phyloP scores from a whole-genome alignment of 2,113 vertebrate genomes.

The Toxostoma redivivum region DNA sequence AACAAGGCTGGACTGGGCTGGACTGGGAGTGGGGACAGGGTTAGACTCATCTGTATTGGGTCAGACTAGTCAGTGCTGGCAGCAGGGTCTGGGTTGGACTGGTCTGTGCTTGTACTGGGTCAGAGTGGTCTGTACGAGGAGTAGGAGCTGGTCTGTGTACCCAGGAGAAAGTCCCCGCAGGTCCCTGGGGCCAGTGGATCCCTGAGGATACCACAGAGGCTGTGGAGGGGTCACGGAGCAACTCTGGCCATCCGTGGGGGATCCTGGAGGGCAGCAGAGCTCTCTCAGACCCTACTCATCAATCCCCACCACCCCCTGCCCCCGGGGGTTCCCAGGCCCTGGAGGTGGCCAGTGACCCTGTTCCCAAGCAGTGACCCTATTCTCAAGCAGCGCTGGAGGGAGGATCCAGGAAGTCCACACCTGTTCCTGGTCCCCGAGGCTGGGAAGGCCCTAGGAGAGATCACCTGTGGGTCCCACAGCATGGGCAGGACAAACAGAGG shows the following conservation, averaged over 20 bases:
- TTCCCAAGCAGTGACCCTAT: neutral
- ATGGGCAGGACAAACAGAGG: neutral
- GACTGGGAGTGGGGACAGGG: neutral
- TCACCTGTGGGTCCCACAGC: neutral
- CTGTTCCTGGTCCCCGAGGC: neutral
- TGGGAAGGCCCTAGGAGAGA: neutral
- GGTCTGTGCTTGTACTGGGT: too few species aligned
- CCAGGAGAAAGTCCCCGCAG: neutral
- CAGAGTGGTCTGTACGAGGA: too few species aligned
- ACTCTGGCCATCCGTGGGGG: neutral
- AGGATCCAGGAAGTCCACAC: neutral
- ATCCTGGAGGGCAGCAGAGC: neutral
- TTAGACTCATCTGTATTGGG: neutral
- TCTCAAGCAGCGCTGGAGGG: neutral
- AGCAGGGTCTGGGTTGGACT: neutral
- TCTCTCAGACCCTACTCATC: neutral
- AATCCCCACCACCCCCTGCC: neutral
- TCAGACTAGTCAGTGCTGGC: neutral
- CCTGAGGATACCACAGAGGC: neutral
- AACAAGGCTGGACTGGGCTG: too few species aligned
- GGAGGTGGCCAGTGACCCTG: neutral
- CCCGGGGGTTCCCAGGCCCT: fast-evolving
- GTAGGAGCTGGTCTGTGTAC: neutral
- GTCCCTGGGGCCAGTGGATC: neutral
- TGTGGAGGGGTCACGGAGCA: neutral